Evolutionary conservation across 2,113 vertebrate species (phyloP).

Genomic region (Cheilinus undulatus): DNA sequence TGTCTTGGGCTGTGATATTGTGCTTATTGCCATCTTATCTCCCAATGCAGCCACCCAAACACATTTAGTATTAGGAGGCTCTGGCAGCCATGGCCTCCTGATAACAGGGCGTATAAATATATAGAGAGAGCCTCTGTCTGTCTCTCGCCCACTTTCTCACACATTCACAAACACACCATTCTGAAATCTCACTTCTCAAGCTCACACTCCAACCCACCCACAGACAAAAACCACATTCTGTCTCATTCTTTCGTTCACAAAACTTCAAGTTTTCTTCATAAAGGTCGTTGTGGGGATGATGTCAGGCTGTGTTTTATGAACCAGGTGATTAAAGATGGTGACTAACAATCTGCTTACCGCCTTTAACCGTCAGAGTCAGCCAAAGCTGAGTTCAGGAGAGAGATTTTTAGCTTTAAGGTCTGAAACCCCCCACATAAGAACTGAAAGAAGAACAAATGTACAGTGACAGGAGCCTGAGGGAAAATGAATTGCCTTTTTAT

Average conservation of each 20-base stretch:
- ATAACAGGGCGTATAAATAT: constrained; percentile 62
- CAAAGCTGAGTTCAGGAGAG: not conserved
- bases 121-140: constrained; percentile 50
- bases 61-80: constrained; percentile 63
- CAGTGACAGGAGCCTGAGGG: not conserved
- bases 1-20: constrained; percentile 60
- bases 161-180: constrained; percentile 28
- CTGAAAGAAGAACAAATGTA: not conserved
- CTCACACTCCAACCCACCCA: not conserved
- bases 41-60: constrained; percentile 64
- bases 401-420: not conserved
- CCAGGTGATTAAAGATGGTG: constrained; percentile 13
- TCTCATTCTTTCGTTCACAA: not conserved
- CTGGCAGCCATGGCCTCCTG: constrained; percentile 37
- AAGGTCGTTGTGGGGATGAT: constrained; percentile 1
- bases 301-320: not conserved
- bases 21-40: constrained; percentile 76
- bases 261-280: not conserved
- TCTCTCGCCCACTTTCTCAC: constrained; percentile 26
- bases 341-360: constrained; percentile 8
- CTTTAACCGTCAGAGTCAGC: not conserved
- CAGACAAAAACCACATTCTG: constrained; percentile 1
- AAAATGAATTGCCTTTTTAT: not conserved
- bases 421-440: not conserved
- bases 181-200: constrained; percentile 19